These are phyloP conservation scores for Meloidogyne chitwoodi DNA, from an alignment of 1,140 invertebrate species.

Conservation along the genomic window DNA sequence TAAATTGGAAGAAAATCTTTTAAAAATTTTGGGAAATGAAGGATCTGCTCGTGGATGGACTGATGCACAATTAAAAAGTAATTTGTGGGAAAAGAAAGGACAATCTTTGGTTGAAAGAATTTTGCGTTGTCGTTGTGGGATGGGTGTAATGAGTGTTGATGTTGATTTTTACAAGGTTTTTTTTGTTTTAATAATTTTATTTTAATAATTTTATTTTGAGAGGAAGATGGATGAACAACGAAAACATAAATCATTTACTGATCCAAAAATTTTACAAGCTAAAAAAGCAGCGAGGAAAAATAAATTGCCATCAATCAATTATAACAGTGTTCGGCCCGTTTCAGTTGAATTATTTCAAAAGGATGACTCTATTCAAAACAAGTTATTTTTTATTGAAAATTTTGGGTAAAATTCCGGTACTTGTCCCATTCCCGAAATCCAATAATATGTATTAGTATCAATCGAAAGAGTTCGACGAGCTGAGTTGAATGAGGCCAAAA, in stretches of 20 bases:
- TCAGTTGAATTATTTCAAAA: neutral
- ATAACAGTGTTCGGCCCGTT: neutral
- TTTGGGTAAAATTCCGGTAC: neutral
- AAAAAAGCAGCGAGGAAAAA: slow-evolving; percentile 5
- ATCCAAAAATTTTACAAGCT: neutral
- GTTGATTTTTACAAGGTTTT: slow-evolving; percentile 20
- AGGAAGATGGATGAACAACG: neutral
- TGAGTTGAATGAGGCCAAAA: too few species aligned
- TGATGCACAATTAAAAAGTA: slow-evolving; percentile 4
- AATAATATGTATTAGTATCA: too few species aligned
- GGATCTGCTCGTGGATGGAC: slow-evolving; percentile 13
- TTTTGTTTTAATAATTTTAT: neutral
- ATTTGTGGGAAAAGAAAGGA: slow-evolving; percentile 21
- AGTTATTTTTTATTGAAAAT: neutral
- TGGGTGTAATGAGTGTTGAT: slow-evolving; percentile 16
- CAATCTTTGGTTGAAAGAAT: neutral
- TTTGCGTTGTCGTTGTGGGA: slow-evolving; percentile 7
- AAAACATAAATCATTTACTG: slow-evolving; percentile 7
- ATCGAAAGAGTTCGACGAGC: too few species aligned
- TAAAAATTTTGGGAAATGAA: slow-evolving; percentile 6
- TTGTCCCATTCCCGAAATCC: too few species aligned
- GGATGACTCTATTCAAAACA: neutral
- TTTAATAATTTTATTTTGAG: neutral
- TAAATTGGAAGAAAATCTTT: slow-evolving; percentile 14
- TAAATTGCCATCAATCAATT: neutral